Base-by-base conservation (phyloP, 2,888 invertebrate genomes). In the Drosophila gaucha region DNA sequence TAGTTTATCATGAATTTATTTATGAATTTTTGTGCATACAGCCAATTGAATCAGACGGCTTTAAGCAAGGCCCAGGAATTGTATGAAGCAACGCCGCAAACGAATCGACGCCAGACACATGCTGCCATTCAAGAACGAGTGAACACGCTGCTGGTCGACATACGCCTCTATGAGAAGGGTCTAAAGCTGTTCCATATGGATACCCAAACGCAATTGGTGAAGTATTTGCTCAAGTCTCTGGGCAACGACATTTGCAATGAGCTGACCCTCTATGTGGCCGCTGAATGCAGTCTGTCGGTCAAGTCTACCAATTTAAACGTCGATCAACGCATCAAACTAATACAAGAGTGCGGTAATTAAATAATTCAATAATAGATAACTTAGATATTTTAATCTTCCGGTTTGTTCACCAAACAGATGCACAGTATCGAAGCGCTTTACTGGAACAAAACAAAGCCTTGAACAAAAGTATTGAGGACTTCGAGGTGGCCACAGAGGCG, bases 181-280 rank as follows among this genome's bases (percentile, higher is more conserved):
- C 92, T 96, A 3, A 95, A 94, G 89, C 87, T 93, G 12, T 93
- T 96, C 14, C 92, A 95, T 1, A 87, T 92, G 44, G 94, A 94
- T 64, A 93, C 94, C 22, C 96, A 97, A 91, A 70, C 92, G 0
- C 94, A 95, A 66, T 92, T 98, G 74, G 93, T 94, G 0, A 97
- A 97, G 91, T 97, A 98, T 92, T 92, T 98, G 39, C 91, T 98
- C 28, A 97, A 97, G 91, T 95, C 97, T 0, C 92, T 97, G 43
- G 96, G 97, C 43, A 94, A 95, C 26, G 98, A 98, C 87, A 94
- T 97, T 59, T 93, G 95, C 14, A 95, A 95, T 62, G 95, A 96
- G 83, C 93, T 97, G 51, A 94, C 97, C 67, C 94, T 94, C 80
- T 96, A 97, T 91, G 94, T 96, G 50, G 95, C 96, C 0, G 94